Evolutionary conservation across 2,888 invertebrate genomes (phyloP), one percentile per base, ranked within the genome.

Genomic region (Polymixis flavicincta): DNA sequence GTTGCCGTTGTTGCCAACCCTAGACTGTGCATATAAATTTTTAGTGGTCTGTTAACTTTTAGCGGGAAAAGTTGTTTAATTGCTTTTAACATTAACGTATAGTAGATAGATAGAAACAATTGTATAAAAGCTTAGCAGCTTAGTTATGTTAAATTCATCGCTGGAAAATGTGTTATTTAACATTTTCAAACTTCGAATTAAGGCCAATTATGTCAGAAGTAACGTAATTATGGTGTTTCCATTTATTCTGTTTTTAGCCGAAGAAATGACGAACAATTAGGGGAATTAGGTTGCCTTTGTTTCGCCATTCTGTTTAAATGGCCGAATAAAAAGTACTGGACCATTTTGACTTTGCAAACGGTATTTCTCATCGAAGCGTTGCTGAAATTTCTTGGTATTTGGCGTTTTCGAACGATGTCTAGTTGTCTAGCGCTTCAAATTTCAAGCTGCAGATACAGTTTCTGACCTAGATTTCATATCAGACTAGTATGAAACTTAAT

Each of bases 101-200:
- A 71, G 64, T 42, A 70, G 42, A 45, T 45, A 45, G 67, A 65
- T 45, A 45, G 67, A 65, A 71, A 84, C 81, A 85, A 61, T 82
- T 81, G 60, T 65, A 73, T 74, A 59, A 82, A 82, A 81, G 65
- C 73, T 68, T 67, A 60, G 55, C 52, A 59, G 64, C 57, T 59
- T 71, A 67, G 71, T 84, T 67, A 72, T 72, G 66, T 80, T 73
- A 81, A 73, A 76, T 78, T 68, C 68, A 22, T 28, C 54, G 37
- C 55, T 77, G 50, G 69, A n/a, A 74, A 75, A 74, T 59, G 71
- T 72, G 60, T 65, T 71, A 71, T 75, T 74, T 61, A 45, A 81
- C 71, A 59, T 78, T 79, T 75, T 83, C 80, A 78, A 73, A 80
- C 75, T 80, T 80, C 74, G 64, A 85, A 87, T 85, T 74, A 85